phyloP scores from a whole-genome alignment of 1,140 invertebrate genomes.

The Subanguina moxae region DNA sequence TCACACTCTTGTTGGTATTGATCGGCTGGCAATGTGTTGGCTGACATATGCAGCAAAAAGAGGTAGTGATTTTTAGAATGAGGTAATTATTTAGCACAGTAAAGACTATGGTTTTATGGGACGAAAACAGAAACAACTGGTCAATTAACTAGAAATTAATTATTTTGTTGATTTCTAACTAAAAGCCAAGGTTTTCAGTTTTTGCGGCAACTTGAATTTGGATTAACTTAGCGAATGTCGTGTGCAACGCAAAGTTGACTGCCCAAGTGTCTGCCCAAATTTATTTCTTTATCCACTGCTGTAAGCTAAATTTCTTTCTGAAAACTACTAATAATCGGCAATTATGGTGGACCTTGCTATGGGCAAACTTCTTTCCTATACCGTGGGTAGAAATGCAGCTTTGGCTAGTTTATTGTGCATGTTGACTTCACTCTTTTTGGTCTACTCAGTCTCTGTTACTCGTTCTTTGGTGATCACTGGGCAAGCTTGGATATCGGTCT shows the following conservation, averaged over 20 bases:
- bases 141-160: not conserved
- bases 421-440: constrained; percentile 46
- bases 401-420: constrained; percentile 22
- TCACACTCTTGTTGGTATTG: not conserved
- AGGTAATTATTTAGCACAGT: no score
- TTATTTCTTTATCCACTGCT: no score
- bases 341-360: not conserved
- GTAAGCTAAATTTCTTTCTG: no score
- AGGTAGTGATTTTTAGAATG: no score
- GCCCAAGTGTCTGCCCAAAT: no score
- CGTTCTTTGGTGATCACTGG: constrained; percentile 49
- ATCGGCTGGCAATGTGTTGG: no score
- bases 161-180: not conserved
- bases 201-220: no score
- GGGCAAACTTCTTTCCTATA: constrained; percentile 4
- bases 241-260: no score
- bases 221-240: no score
- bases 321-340: no score
- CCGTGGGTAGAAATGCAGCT: not conserved
- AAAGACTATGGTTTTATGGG: not conserved
- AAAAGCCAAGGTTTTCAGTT: no score
- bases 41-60: no score
- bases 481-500: constrained; percentile 51
- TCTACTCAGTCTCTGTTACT: constrained; percentile 46
- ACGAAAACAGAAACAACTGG: not conserved